Evolutionary conservation across 2,113 vertebrate genomes (phyloP), one percentile per base, ranked within the genome.

Genomic region (Strigops habroptila): DNA sequence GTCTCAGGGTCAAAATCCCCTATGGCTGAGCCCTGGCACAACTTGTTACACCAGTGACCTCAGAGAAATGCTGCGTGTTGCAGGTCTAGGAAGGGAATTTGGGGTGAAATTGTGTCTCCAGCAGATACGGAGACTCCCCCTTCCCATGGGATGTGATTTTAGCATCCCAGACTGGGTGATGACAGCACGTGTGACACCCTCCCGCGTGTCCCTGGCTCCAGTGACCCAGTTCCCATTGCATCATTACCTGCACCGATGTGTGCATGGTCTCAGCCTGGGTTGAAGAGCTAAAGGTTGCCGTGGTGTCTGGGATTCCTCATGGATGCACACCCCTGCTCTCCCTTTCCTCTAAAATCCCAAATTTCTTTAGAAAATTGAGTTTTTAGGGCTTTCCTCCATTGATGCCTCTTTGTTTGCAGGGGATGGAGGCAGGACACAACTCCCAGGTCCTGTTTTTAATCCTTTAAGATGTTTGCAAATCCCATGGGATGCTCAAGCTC

Each of bases 151-250:
- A 57, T 35, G 70, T 18, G 75, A 35, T 52, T 85, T 48, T 48
- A 35, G 33, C 76, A 48, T 52, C 71, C 19, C 80, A 67, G 53
- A 5, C n/a, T 0, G 0, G 48, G 43, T n/a, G 46, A 52, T 84
- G 87, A 52, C 78, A 81, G 69, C 44, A 1, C 1, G 7, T 27
- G 86, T 49, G 73, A 11, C 76, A 35, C 71, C 57, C 43, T 6
- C 80, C 51, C 3, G 1, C 6, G 0, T 0, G 1, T 44, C 51
- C 70, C 63, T 0, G 2, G 24, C 24, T 77, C 46, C 44, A 18
- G 43, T 3, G 3, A 31, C 48, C 55, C 75, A 8, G 9, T 64
- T 89, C 37, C 55, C 33, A 35, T 24, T 6, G 15, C 33, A 17
- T 48, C 49, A 8, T 77, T 44, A 19, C 37, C 3, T 63, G 86